A percentile compares a stretch with the other conserved stretches of the same genome.
Evolutionary conservation across 92 coral and sea anemone genomes (phyloP).

Genomic region (Zoanthus solanderi): DNA sequence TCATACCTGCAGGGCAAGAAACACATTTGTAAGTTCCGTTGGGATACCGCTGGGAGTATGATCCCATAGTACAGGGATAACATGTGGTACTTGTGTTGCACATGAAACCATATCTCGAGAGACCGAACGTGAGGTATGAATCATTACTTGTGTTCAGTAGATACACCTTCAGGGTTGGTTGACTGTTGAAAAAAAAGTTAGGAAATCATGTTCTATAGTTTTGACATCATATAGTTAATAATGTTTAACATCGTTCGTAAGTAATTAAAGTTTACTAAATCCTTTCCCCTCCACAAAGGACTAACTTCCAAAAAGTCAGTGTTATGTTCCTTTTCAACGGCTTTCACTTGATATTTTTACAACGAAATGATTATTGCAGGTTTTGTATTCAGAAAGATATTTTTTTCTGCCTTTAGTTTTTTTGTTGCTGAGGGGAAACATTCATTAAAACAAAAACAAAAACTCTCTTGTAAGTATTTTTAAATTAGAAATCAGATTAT

Average conservation of each 20-base stretch:
- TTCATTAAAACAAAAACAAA: background rate
- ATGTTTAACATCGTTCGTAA: too few relatives aligned
- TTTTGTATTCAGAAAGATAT: background rate
- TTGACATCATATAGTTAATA: background rate
- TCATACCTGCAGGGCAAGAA: constrained; percentile 80
- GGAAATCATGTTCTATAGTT: background rate
- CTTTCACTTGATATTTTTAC: background rate
- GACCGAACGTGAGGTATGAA: constrained; percentile 67
- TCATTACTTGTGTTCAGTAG: constrained; percentile 64
- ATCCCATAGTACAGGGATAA: constrained; percentile 74
- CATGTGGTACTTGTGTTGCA: constrained; percentile 56
- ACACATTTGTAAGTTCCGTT: constrained; percentile 67
- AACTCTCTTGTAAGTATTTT: too few relatives aligned
- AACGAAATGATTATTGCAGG: background rate
- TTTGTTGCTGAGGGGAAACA: too few relatives aligned
- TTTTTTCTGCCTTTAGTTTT: background rate
- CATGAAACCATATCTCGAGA: constrained; percentile 72
- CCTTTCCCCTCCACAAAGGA: too few relatives aligned
- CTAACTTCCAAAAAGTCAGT: too few relatives aligned
- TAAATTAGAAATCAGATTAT: too few relatives aligned
- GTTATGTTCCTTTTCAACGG: too few relatives aligned
- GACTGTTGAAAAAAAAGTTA: constrained; percentile 54
- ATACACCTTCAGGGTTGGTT: constrained; percentile 60
- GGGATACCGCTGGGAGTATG: constrained; percentile 59
- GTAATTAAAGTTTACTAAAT: background rate